These are phyloP conservation scores for Osmerus eperlanus DNA, from an alignment of 2,113 vertebrate genomes.

Conservation along the genomic window DNA sequence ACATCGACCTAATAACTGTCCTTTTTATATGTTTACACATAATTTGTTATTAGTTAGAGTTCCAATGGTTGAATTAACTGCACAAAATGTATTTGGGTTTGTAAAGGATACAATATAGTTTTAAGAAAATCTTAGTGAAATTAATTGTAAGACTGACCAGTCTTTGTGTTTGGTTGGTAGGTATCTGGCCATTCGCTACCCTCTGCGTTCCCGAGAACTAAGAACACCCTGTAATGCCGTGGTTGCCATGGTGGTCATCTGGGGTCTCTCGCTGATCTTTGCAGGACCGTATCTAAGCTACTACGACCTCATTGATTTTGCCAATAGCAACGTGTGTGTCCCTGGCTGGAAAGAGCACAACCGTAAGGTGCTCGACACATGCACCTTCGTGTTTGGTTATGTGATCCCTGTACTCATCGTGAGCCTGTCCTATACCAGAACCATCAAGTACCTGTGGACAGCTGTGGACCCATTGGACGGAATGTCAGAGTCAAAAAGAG, in stretches of 20 bases:
- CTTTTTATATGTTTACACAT: background rate
- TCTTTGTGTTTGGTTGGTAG: slow-evolving; percentile 49
- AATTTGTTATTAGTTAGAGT: too few relatives aligned
- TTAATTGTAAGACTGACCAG: background rate
- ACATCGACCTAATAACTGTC: too few relatives aligned
- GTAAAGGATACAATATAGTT: too few relatives aligned
- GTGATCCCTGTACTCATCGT: slow-evolving; percentile 82
- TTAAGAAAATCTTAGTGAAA: background rate
- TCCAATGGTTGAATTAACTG: too few relatives aligned
- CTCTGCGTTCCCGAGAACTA: slow-evolving; percentile 79
- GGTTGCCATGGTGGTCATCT: slow-evolving; percentile 81
- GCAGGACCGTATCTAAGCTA: slow-evolving; percentile 85
- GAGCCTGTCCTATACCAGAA: slow-evolving; percentile 82
- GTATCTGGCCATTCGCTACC: slow-evolving; percentile 85
- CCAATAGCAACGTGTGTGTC: slow-evolving; percentile 81
- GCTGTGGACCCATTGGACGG: slow-evolving; percentile 82
- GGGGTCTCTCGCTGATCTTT: slow-evolving; percentile 81
- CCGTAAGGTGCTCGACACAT: slow-evolving; percentile 82
- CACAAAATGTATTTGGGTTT: too few relatives aligned
- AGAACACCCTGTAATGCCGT: slow-evolving; percentile 77
- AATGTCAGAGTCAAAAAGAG: slow-evolving; percentile 82
- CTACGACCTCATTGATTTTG: slow-evolving; percentile 80
- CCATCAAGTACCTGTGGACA: slow-evolving; percentile 88
- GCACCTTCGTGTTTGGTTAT: slow-evolving; percentile 82
- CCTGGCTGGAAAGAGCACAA: slow-evolving; percentile 82